Evolutionary conservation across 2,113 vertebrate genomes (phyloP), one percentile per base, ranked within the genome.

Genomic region (Ceuthmochares aereus): DNA sequence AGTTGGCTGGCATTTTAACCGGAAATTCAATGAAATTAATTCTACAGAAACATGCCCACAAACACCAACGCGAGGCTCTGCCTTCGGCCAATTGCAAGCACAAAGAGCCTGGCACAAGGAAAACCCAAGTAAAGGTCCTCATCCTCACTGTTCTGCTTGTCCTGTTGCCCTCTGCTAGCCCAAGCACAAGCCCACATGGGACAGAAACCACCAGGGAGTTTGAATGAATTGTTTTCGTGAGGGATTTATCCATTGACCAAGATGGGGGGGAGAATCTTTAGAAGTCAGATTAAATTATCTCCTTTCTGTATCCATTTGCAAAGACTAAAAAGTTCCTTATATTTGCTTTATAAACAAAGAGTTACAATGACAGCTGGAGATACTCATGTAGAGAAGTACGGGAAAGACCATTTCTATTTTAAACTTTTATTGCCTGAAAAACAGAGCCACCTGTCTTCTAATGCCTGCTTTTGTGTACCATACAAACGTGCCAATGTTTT

Each of bases 1-100:
- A 73, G 54, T 1, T 91, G 94, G 74, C 91, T 90, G 81, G 87
- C 93, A 95, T 83, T 95, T 85, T 10, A 91, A 94, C 93, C 85
- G 93, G 94, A 96, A 93, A 93, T 36, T 51, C 93, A 91, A 32
- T 30, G 59, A 47, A 70, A 83, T 60, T 3, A 37, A 78, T 85
- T 72, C 87, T 80, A 49, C 66, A 79, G 91, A 82, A 92, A 73
- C 89, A 40, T 14, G 84, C 91, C 87, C 93, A 51, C 30, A 5
- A 55, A 91, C 93, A 81, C 86, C 91, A 86, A 72, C 58, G 36
- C 84, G 19, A 30, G n/a, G 73, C 84, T 88, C 49, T 83, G 94
- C 58, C 67, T 47, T 23, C 7, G 40, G 43, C 26, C 64, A 51
- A 74, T 67, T 2, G 2, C 0, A 0, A 73, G 62, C 64, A 75